These are phyloP conservation scores for Hylaeus anthracinus DNA, from an alignment of 1,140 invertebrate species.

Conservation along the genomic window DNA sequence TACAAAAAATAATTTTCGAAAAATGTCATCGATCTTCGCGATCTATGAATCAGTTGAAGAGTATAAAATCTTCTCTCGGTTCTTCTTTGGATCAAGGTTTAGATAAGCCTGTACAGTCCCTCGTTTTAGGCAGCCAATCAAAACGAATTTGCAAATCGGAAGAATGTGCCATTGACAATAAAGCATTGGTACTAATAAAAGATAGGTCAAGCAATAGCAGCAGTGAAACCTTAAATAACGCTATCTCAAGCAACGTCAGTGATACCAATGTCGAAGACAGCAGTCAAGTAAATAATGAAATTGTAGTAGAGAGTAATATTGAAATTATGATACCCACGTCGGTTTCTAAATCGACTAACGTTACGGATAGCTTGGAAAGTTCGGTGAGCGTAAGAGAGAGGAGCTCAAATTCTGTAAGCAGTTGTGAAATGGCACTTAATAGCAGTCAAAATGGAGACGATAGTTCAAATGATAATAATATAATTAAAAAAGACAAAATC, in stretches of 20 bases:
- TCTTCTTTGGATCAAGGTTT: conserved; percentile 81
- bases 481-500: conserved; percentile 57
- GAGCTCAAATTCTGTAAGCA: conserved; percentile 79
- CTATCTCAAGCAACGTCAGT: conserved; percentile 59
- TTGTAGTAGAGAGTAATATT: conserved; percentile 70
- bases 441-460: conserved; percentile 74
- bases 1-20: conserved; percentile 76
- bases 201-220: conserved; percentile 71
- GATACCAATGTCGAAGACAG: conserved; percentile 21
- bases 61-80: conserved; percentile 73
- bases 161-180: conserved; percentile 77
- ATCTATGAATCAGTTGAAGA: conserved; percentile 75
- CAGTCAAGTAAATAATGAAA: conserved; percentile 14
- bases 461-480: conserved; percentile 66
- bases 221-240: conserved; percentile 70
- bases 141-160: conserved; percentile 79
- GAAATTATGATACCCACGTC: conserved; percentile 78
- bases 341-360: conserved; percentile 70
- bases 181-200: conserved; percentile 65
- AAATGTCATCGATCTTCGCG: conserved; percentile 72
- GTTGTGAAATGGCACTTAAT: conserved; percentile 79
- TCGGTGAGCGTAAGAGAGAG: conserved; percentile 66
- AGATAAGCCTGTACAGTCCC: conserved; percentile 74
- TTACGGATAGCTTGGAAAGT: conserved; percentile 63
- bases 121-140: conserved; percentile 67